These are phyloP conservation scores for Hystrix brachyura DNA, from an alignment of 2,113 vertebrate species.

Conservation along the genomic window DNA sequence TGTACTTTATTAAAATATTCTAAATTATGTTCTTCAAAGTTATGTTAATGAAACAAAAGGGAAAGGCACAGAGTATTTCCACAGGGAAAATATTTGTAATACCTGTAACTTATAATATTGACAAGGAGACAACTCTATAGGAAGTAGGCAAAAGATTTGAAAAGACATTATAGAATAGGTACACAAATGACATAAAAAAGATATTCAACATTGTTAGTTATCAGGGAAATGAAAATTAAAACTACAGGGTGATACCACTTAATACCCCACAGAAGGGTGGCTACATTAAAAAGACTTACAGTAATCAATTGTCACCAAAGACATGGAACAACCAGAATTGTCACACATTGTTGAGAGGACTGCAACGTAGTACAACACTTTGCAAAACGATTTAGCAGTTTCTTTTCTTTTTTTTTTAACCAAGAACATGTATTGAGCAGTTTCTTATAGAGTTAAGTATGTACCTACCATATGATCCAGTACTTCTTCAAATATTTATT, in stretches of 20 bases:
- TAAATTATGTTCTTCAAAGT: conserved; percentile 29
- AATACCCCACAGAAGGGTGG: not conserved
- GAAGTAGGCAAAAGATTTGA: conserved; percentile 3
- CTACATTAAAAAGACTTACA: not conserved
- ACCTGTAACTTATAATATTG: not conserved
- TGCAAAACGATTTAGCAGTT: not conserved
- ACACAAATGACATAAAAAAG: not conserved
- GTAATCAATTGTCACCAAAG: not conserved
- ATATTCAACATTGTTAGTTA: not conserved
- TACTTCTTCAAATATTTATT: conserved; percentile 61
- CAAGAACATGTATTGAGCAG: too few species aligned
- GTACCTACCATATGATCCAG: not conserved
- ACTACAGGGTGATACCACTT: not conserved
- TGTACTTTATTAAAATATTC: conserved; percentile 28
- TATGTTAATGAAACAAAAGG: conserved; percentile 31
- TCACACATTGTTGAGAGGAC: not conserved
- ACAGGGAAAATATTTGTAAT: not conserved
- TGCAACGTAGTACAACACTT: not conserved
- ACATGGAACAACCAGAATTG: not conserved
- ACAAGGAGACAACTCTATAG: not conserved
- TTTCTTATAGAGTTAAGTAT: not conserved
- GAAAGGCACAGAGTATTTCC: not conserved
- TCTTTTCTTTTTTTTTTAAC: not conserved
- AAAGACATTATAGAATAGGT: not conserved
- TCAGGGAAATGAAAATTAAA: conserved; percentile 26